Percentiles rank a stretch among this genome's conserved stretches.
Evolutionary conservation across 2,113 vertebrate species (phyloP).

Genomic region (Halcyon malimbica): DNA sequence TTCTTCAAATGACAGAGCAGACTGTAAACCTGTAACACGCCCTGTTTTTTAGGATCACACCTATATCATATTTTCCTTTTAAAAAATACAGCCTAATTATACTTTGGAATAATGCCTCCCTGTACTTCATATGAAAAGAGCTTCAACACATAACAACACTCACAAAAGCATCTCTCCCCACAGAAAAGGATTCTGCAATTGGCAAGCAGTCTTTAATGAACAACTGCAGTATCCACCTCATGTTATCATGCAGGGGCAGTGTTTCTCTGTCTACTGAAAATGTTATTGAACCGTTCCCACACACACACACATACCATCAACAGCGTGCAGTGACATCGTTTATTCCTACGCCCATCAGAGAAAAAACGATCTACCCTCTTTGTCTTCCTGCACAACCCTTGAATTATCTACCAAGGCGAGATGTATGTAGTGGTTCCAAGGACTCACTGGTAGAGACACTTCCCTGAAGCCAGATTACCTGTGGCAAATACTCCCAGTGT

Average conservation of each 20-base stretch:
- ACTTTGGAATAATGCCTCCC: slow-evolving; percentile 1
- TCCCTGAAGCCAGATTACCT: background rate
- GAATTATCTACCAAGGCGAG: background rate
- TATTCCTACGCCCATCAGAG: background rate
- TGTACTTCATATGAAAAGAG: background rate
- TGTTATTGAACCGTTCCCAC: background rate
- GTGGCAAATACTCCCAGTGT: background rate
- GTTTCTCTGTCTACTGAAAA: slow-evolving; percentile 17
- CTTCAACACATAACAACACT: background rate
- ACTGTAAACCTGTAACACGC: background rate
- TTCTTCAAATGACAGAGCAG: slow-evolving; percentile 25
- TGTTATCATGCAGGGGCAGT: background rate
- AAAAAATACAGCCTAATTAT: slow-evolving; percentile 11
- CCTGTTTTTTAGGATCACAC: slow-evolving; percentile 44
- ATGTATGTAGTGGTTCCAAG: background rate
- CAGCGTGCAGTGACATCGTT: background rate
- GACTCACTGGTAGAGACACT: background rate
- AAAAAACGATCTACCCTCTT: background rate
- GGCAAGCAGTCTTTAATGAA: background rate
- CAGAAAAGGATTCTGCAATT: background rate
- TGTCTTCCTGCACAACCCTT: background rate
- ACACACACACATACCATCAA: background rate
- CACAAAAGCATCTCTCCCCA: background rate
- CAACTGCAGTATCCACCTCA: background rate
- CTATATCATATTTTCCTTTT: slow-evolving; percentile 48